phyloP scores from a whole-genome alignment of 2,797 vertebrate genomes.

The Caiman crocodilus region DNA sequence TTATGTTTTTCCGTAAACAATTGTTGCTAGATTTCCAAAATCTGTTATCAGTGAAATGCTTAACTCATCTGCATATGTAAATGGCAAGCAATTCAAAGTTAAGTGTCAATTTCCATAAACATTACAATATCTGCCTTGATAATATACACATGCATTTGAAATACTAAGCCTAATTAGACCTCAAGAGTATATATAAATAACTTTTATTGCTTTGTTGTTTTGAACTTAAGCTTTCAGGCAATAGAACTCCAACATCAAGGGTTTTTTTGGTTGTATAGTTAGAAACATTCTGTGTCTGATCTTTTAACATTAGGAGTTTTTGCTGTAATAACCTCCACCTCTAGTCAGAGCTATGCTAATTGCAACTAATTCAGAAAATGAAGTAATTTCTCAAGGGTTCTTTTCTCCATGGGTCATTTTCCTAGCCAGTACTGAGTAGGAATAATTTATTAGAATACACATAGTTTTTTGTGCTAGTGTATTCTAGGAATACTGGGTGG shows the following conservation, averaged over 20 bases:
- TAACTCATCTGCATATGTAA: slow-evolving; percentile 70
- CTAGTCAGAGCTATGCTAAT: slow-evolving; percentile 23
- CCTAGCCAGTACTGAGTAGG: not conserved
- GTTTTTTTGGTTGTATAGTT: not conserved
- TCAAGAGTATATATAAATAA: slow-evolving; percentile 69
- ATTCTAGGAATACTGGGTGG: not conserved
- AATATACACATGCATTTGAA: slow-evolving; percentile 43
- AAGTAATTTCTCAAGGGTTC: slow-evolving; percentile 20
- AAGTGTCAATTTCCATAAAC: slow-evolving; percentile 76
- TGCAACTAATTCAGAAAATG: slow-evolving; percentile 32
- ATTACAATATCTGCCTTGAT: slow-evolving; percentile 62
- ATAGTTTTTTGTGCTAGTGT: not conserved
- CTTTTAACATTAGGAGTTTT: not conserved
- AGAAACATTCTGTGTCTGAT: not conserved
- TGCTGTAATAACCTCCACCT: not conserved
- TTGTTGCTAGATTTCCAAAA: slow-evolving; percentile 57
- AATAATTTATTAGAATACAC: not conserved
- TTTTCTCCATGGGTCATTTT: slow-evolving; percentile 17
- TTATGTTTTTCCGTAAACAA: slow-evolving; percentile 35
- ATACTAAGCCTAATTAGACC: slow-evolving; percentile 69
- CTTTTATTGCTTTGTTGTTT: slow-evolving; percentile 46
- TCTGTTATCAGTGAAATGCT: slow-evolving; percentile 25
- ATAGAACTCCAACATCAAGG: slow-evolving; percentile 31
- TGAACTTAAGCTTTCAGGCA: slow-evolving; percentile 57
- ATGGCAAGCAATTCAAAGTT: slow-evolving; percentile 71